Percentiles rank a stretch among this genome's conserved stretches.
Evolutionary conservation across 2,113 vertebrate species (phyloP).

Genomic region (Laticauda laticaudata): DNA sequence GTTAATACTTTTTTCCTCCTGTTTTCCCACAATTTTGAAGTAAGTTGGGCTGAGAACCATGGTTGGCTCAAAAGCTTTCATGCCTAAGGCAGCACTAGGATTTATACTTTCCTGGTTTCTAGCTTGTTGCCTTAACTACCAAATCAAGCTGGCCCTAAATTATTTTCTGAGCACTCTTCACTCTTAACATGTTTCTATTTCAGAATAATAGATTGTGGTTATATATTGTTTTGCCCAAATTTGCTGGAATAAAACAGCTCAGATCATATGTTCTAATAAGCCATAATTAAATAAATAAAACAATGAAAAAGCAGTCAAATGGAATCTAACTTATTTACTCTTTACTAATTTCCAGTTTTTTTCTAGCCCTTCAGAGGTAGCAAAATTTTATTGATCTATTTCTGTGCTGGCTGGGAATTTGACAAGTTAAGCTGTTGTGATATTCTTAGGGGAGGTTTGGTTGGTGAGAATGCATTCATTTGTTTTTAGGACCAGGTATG

Average conservation of each 20-base stretch:
- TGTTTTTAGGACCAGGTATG: not conserved
- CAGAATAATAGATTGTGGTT: not conserved
- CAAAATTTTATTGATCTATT: not conserved
- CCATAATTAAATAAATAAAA: not conserved
- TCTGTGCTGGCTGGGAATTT: not conserved
- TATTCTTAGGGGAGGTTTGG: not conserved
- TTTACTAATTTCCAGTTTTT: not conserved
- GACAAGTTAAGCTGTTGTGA: not conserved
- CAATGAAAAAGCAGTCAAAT: not conserved
- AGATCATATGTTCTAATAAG: not conserved
- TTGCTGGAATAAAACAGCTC: not conserved
- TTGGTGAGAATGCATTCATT: not conserved
- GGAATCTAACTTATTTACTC: not conserved
- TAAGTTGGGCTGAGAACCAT: not conserved
- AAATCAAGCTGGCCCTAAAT: not conserved
- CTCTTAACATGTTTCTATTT: not conserved
- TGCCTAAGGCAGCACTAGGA: not conserved
- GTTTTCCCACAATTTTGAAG: not conserved
- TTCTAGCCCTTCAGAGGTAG: not conserved
- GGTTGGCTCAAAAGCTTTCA: not conserved
- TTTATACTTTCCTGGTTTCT: not conserved
- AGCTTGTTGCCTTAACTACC: not conserved
- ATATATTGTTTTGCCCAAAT: not conserved
- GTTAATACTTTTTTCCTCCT: not conserved
- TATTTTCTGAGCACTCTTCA: not conserved